Base-by-base conservation (phyloP, 2,113 vertebrate species). In the Coptodon rendalli region DNA sequence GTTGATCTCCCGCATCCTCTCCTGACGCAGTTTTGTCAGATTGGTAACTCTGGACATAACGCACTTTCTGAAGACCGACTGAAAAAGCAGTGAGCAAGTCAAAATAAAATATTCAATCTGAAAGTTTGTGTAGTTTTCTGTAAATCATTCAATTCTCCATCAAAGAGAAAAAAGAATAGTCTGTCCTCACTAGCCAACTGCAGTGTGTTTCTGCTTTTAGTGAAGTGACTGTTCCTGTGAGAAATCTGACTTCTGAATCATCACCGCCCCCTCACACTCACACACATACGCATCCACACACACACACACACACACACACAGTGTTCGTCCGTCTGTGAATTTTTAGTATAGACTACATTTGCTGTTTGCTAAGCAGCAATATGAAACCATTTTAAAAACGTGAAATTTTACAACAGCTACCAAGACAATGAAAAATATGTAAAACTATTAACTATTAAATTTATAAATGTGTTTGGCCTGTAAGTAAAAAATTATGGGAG, bases 161-260 rank as follows among this genome's bases (percentile, higher is more conserved):
- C 34, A 80, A 78, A 81, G 40, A 78, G 34, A n/a, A 19, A 86
- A 53, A 53, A 8, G 52, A 22, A 24, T 71, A 81, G 54, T 52
- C 43, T 48, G 83, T 88, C 85, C 85, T 86, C 79, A 86, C 73
- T 53, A 48, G 57, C 88, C 82, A 91, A 89, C 89, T 83, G 89
- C 81, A 83, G 83, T 85, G 89, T 91, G 90, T 86, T 90, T 91
- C 93, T 93, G 93, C 86, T 87, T 93, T 83, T 88, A 81, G 88
- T 91, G 92, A 93, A 94, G 91, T 89, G 92, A 86, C 90, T 92
- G 93, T 91, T 93, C 90, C 91, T 94, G 93, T 93, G 93, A 94
- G 90, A 93, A 92, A 93, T 92, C 89, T 90, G 92, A 94, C 92
- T 93, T 91, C 91, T 94, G 93, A 94, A 94, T 94, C 93, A 94